Evolutionary conservation across 2,797 vertebrate species (phyloP).

Genomic region (Numenius phaeopus): DNA sequence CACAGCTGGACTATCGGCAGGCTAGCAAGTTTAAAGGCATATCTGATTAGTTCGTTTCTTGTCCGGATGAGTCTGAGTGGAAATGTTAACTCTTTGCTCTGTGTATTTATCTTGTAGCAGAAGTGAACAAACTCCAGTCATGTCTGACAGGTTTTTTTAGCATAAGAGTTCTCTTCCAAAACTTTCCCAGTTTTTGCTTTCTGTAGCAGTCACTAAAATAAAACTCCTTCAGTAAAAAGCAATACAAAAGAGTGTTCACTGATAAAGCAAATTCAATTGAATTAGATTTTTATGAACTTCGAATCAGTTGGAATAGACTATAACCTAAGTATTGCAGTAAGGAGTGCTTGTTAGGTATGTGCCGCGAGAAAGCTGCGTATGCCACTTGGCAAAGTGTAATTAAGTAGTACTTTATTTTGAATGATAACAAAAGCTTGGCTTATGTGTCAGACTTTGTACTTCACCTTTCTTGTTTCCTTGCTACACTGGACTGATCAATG

Average conservation of each 20-base stretch:
- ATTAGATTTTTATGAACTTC: background rate
- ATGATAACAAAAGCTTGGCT: background rate
- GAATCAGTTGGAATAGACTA: background rate
- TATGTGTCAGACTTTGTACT: background rate
- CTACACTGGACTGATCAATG: background rate
- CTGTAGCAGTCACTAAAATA: background rate
- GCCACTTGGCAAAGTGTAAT: background rate
- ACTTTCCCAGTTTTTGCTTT: background rate
- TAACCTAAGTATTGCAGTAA: background rate
- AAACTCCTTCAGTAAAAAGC: background rate
- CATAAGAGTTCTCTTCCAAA: background rate
- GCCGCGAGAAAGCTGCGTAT: background rate
- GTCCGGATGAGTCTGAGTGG: background rate
- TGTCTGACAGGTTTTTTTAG: background rate
- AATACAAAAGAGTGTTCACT: background rate
- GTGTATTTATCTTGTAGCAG: background rate
- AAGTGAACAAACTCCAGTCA: background rate
- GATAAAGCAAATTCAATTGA: background rate
- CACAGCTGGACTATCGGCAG: conserved; percentile 57
- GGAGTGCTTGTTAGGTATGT: background rate
- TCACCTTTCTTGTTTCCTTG: background rate
- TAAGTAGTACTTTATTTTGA: background rate
- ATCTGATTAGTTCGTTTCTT: background rate
- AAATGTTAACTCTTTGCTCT: background rate
- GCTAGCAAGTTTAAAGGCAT: background rate